These are phyloP conservation scores for Salticus scenicus DNA, from an alignment of 2,888 invertebrate species.

Conservation along the genomic window DNA sequence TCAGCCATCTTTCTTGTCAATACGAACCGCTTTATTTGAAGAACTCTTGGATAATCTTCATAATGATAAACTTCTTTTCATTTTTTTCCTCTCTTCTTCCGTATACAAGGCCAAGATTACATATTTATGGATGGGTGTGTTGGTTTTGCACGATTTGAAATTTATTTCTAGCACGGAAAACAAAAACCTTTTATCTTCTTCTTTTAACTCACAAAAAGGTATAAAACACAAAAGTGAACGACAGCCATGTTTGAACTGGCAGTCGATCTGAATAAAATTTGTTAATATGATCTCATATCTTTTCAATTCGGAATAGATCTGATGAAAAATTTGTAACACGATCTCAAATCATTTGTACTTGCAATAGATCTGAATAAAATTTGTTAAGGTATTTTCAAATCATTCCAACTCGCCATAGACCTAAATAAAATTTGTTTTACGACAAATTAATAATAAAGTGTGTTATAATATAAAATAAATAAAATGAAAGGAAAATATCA, in stretches of 20 bases:
- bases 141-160: slow-evolving; percentile 61
- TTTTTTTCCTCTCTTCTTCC: slow-evolving; percentile 14
- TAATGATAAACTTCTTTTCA: slow-evolving; percentile 56
- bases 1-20: not conserved
- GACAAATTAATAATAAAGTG: too few relatives aligned
- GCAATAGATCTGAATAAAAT: too few relatives aligned
- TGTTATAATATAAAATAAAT: too few relatives aligned
- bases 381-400: too few relatives aligned
- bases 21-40: slow-evolving; percentile 53
- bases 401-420: too few relatives aligned
- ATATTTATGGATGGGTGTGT: slow-evolving; percentile 65
- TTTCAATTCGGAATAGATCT: too few relatives aligned
- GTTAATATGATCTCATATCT: too few relatives aligned
- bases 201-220: slow-evolving; percentile 34
- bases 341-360: too few relatives aligned
- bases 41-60: slow-evolving; percentile 43
- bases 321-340: too few relatives aligned
- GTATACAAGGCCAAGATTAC: slow-evolving; percentile 53
- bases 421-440: too few relatives aligned
- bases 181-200: slow-evolving; percentile 51
- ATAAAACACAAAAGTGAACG: slow-evolving; percentile 29
- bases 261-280: too few relatives aligned
- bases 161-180: slow-evolving; percentile 59
- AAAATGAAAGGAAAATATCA: too few relatives aligned
- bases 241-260: slow-evolving; percentile 46